Evolutionary conservation across 2,888 invertebrate genomes (phyloP), one percentile per base, ranked within the genome.

Genomic region (Calliphora vomitoria): DNA sequence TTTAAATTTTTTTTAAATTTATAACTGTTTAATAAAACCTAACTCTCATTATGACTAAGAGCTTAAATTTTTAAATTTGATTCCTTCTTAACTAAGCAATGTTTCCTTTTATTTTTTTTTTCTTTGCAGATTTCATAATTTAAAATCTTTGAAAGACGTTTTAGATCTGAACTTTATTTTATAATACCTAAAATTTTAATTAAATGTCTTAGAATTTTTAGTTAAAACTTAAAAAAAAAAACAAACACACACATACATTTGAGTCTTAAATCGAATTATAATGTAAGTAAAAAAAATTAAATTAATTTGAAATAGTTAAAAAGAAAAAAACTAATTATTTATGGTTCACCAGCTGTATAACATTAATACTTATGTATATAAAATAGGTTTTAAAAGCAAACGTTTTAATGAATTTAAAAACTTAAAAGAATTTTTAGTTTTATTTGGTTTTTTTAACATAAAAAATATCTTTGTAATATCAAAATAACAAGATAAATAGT

Each of bases 231-330:
- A 35, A 13, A 68, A 25, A 31, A 69, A 50, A 75, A n/a, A n/a
- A n/a, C n/a, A n/a, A 60, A 38, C 20, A 50, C 4, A n/a, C 15
- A 74, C 8, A 4, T 11, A 44, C 31, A 18, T 60, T 76, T 84
- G 64, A 84, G 55, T 71, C 47, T 76, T 69, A 76, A 68, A n/a
- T 69, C 68, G 50, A 76, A 60, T 69, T 76, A 44, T 71, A 71
- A 53, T 25, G 53, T 71, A 78, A 78, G 47, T 78, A 47, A 79
- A 66, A n/a, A 25, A 74, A 50, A n/a, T 25, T 25, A n/a, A 44
- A 38, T 50, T 35, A 0, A 66, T 58, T 60, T 38, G 15, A 62
- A 71, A 38, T 71, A 71, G 74, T 82, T 76, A 71, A 71, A 64
- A 55, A 64, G 64, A 10, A 62, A 25, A 41, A 41, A 55, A 50